Evolutionary conservation across 2,797 vertebrate species (phyloP).

Genomic region (Sebastes ruberrimus): DNA sequence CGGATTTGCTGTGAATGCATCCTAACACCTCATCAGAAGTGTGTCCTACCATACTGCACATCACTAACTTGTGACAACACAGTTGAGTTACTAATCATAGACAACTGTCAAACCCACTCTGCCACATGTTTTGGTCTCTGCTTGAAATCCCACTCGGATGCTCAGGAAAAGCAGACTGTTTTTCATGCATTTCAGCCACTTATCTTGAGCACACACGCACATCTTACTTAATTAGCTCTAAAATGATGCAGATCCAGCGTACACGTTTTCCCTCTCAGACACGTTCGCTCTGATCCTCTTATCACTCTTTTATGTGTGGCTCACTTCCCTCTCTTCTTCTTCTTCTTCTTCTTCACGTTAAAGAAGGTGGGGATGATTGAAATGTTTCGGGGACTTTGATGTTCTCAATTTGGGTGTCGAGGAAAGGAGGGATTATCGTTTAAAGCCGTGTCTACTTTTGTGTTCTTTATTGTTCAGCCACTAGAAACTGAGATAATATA

Average conservation of each 20-base stretch:
- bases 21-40: slow-evolving; percentile 10
- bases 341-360: background rate
- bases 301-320: slow-evolving; percentile 4
- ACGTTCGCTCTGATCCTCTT: slow-evolving; percentile 34
- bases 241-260: slow-evolving; percentile 34
- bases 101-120: background rate
- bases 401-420: background rate
- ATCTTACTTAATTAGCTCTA: slow-evolving; percentile 49
- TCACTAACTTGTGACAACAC: background rate
- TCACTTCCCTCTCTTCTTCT: background rate
- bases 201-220: slow-evolving; percentile 29
- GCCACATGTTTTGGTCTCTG: background rate
- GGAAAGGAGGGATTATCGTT: background rate
- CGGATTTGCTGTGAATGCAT: background rate
- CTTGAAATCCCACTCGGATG: slow-evolving; percentile 18
- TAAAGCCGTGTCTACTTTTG: slow-evolving; percentile 1
- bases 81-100: background rate
- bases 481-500: background rate
- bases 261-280: background rate
- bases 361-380: slow-evolving; percentile 15
- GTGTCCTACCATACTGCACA: background rate
- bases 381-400: slow-evolving; percentile 28
- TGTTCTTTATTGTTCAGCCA: background rate
- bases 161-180: slow-evolving; percentile 6
- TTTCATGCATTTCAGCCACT: slow-evolving; percentile 36